Conservation (phyloP, 2,888 invertebrate genomes). For the Acleris laterana region DNA sequence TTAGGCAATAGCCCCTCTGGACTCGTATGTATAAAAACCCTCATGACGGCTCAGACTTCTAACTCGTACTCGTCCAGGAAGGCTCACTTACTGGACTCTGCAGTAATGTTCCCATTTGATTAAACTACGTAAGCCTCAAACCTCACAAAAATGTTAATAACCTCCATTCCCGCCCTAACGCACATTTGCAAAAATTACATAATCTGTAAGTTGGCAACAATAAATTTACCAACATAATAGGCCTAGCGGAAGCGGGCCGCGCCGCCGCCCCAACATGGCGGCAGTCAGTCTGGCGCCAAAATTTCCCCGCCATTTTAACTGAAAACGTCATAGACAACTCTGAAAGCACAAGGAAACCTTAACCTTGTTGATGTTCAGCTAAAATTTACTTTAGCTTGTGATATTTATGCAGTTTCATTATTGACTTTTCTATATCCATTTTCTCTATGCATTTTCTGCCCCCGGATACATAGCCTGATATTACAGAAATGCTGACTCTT, state of each 20-base stretch:
- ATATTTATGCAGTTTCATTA: slow-evolving; percentile 49
- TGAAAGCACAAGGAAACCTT: slow-evolving; percentile 10
- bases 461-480: slow-evolving; percentile 21
- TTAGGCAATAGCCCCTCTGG: too few relatives aligned
- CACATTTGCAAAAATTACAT: slow-evolving; percentile 21
- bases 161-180: slow-evolving; percentile 28
- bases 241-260: slow-evolving; percentile 67
- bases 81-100: too few relatives aligned
- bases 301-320: slow-evolving; percentile 26
- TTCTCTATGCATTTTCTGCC: slow-evolving; percentile 46
- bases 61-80: too few relatives aligned
- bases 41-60: too few relatives aligned
- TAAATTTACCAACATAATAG: slow-evolving; percentile 73
- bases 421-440: slow-evolving; percentile 55
- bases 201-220: slow-evolving; percentile 51
- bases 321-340: slow-evolving; percentile 21
- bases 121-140: neutral
- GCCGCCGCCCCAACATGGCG: slow-evolving; percentile 67
- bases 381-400: slow-evolving; percentile 42
- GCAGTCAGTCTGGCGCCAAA: slow-evolving; percentile 51
- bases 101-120: too few relatives aligned
- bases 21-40: too few relatives aligned
- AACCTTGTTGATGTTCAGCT: slow-evolving; percentile 3
- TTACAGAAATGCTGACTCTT: slow-evolving; percentile 40
- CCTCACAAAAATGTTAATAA: slow-evolving; percentile 25